Conservation (phyloP, 2,113 vertebrate genomes). For the Oreamnos americanus region DNA sequence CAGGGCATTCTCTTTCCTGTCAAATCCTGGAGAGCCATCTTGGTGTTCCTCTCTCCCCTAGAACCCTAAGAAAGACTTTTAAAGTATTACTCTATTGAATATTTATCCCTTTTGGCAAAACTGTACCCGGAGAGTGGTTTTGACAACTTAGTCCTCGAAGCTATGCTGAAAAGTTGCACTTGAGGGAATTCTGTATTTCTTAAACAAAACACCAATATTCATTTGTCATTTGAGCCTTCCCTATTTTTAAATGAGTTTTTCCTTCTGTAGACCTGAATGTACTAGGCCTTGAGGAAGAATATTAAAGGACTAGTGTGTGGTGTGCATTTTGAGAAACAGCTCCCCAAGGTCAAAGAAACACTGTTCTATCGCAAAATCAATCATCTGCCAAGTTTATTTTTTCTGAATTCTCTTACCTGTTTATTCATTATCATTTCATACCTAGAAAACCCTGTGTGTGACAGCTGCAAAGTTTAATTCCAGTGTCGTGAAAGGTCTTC, state of each 20-base stretch:
- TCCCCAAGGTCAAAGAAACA: background rate
- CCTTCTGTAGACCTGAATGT: background rate
- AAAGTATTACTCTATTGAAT: background rate
- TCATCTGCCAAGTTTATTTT: background rate
- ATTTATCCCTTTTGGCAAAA: background rate
- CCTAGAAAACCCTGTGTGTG: background rate
- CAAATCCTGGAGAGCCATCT: background rate
- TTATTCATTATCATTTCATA: background rate
- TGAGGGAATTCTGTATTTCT: background rate
- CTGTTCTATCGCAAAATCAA: background rate
- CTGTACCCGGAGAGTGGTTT: background rate
- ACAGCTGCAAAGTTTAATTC: background rate
- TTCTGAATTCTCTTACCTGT: background rate
- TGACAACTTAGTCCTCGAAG: background rate
- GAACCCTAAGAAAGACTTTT: background rate
- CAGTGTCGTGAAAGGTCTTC: background rate
- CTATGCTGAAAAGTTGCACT: background rate
- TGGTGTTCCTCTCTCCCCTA: background rate
- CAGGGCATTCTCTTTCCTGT: background rate
- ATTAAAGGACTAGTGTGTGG: background rate
- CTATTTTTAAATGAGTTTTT: background rate
- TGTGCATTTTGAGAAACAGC: conserved; percentile 31
- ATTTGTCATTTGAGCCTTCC: background rate
- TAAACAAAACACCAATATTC: background rate
- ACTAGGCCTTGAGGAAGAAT: background rate